These are phyloP conservation scores for Eulemur mongoz DNA, from an alignment of 2,797 vertebrate species.

Conservation along the genomic window DNA sequence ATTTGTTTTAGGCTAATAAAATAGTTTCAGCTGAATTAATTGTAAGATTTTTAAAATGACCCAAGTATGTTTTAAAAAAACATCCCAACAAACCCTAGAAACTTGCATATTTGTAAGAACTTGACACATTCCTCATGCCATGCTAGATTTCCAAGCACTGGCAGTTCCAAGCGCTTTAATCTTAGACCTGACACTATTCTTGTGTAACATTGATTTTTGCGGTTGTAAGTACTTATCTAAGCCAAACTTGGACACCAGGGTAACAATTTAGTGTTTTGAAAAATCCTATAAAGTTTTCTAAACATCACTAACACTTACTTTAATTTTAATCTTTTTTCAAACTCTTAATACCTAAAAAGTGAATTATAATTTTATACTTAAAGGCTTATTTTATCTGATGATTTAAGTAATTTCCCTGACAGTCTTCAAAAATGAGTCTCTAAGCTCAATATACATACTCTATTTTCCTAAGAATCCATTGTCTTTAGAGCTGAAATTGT, in stretches of 20 bases:
- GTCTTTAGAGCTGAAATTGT: neutral
- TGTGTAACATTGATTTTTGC: neutral
- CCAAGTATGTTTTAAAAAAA: neutral
- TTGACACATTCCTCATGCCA: neutral
- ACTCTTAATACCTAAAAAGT: neutral
- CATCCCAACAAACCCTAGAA: neutral
- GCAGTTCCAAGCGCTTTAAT: neutral
- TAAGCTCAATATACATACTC: neutral
- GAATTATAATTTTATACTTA: neutral
- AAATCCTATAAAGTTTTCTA: neutral
- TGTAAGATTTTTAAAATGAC: slow-evolving; percentile 10
- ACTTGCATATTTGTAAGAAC: neutral
- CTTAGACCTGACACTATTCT: neutral
- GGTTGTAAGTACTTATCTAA: neutral
- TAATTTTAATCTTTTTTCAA: slow-evolving; percentile 38
- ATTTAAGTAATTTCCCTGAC: neutral
- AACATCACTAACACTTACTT: neutral
- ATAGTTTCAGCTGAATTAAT: slow-evolving; percentile 36
- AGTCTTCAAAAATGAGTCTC: neutral
- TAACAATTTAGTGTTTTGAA: neutral
- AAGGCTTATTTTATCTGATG: neutral
- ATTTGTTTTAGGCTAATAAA: slow-evolving; percentile 60
- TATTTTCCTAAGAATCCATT: neutral
- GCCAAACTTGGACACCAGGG: neutral
- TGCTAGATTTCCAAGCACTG: neutral